Evolutionary conservation across 2,797 vertebrate species (phyloP), one percentile per base, ranked within the genome.

Genomic region (Acipenser transmontanus): DNA sequence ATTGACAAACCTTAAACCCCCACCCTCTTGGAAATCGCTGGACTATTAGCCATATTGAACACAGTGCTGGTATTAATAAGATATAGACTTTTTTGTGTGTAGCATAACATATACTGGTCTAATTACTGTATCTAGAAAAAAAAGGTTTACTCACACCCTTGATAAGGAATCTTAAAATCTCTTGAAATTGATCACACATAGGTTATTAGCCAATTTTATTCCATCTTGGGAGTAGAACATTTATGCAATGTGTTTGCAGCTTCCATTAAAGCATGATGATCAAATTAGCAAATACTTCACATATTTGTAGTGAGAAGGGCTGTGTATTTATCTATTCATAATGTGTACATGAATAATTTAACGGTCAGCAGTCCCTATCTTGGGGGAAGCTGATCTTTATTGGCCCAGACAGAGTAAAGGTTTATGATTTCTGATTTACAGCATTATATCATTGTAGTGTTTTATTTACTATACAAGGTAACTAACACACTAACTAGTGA

Each of bases 281-380:
- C 86, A 86, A 86, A 87, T 84, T 78, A 80, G 69, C 71, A 85
- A 87, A 87, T 84, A 82, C 79, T 81, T 80, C 71, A 75, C 72
- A 81, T 78, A 86, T 87, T 82, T 86, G 83, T 86, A 74, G 78
- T 74, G 77, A 78, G 64, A 69, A 74, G 52, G 68, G 76, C 82
- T 82, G 82, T 84, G 72, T 75, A 77, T 85, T 87, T 84, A 86
- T 84, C 87, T 85, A 88, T 88, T 90, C 80, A 87, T 85, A 75
- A 74, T 4, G 62, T 78, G 76, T 70, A 74, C 75, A 81, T 89
- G 77, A 86, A 88, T 87, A 85, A 88, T 89, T 89, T 81, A 90
- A 65, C 49, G 70, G 79, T 88, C 82, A 86, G 81, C 81, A 82
- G 70, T 82, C 85, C 82, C 80, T 78, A 75, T 84, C 69, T 74